Percentiles rank a stretch among this genome's conserved stretches.
Conservation (phyloP, 2,888 invertebrate species). For the Pilophorus perplexus region DNA sequence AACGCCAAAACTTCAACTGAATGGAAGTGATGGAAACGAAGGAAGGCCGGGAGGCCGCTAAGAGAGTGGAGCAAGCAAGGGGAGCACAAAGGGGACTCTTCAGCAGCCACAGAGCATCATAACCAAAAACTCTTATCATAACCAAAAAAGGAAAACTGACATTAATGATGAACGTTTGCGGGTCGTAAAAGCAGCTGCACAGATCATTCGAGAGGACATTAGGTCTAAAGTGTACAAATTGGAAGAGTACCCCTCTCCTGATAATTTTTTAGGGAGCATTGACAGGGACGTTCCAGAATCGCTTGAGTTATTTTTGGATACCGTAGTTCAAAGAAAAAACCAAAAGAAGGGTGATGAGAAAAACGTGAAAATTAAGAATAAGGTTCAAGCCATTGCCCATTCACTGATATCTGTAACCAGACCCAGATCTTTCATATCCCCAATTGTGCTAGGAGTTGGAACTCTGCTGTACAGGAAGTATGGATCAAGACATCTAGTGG, state of each 20-base stretch:
- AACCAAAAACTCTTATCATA: slow-evolving; percentile 2
- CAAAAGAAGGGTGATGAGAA: slow-evolving; percentile 13
- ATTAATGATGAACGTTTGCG: too few relatives aligned
- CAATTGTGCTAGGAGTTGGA: slow-evolving; percentile 34
- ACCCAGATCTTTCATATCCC: slow-evolving; percentile 30
- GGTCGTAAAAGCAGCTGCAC: too few relatives aligned
- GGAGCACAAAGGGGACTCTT: too few relatives aligned
- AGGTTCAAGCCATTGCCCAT: slow-evolving; percentile 34
- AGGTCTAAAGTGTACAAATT: too few relatives aligned
- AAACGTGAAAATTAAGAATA: slow-evolving; percentile 6
- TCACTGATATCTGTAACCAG: slow-evolving; percentile 23
- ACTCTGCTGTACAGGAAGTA: slow-evolving; percentile 39
- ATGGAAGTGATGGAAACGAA: too few relatives aligned
- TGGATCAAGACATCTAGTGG: slow-evolving; percentile 31
- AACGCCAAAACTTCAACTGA: too few relatives aligned
- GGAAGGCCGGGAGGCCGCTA: too few relatives aligned
- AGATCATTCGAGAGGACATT: too few relatives aligned
- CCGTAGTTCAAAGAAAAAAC: slow-evolving; percentile 7
- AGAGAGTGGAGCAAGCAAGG: too few relatives aligned
- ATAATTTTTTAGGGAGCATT: too few relatives aligned
- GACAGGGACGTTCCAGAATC: slow-evolving; percentile 7
- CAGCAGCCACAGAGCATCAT: not conserved
- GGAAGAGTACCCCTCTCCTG: too few relatives aligned
- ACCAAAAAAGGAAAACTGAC: too few relatives aligned
- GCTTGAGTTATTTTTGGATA: slow-evolving; percentile 2